Evolutionary conservation across 2,888 invertebrate genomes (phyloP).

Genomic region (Volucella inanis): DNA sequence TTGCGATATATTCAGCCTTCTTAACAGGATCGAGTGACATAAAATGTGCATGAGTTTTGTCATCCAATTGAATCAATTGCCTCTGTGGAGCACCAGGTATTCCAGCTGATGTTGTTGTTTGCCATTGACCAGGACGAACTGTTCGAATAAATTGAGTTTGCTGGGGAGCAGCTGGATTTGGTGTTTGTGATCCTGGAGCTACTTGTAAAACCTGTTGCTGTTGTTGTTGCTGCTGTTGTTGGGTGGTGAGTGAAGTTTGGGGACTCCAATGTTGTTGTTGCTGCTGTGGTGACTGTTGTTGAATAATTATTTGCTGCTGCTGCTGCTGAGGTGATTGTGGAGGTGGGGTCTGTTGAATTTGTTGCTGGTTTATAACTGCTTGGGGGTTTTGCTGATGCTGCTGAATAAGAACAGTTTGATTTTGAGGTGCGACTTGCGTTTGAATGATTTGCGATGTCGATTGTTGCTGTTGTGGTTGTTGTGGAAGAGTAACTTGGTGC

Average conservation of each 20-base stretch:
- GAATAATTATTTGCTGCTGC: conserved; percentile 86
- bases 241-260: conserved; percentile 78
- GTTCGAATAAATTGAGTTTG: conserved; percentile 80
- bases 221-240: conserved; percentile 83
- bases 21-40: conserved; percentile 92
- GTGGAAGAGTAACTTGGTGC: conserved; percentile 83
- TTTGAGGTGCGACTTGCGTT: conserved; percentile 79
- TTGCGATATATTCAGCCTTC: conserved; percentile 90
- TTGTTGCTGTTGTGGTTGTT: conserved; percentile 81
- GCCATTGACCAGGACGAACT: conserved; percentile 77
- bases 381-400: conserved; percentile 77
- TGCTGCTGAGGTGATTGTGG: conserved; percentile 82
- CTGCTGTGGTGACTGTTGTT: conserved; percentile 82
- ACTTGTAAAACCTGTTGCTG: conserved; percentile 85
- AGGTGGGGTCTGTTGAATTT: conserved; percentile 80
- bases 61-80: conserved; percentile 91
- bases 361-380: conserved; percentile 75
- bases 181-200: conserved; percentile 77
- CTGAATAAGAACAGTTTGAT: conserved; percentile 82
- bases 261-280: conserved; percentile 83
- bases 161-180: conserved; percentile 76
- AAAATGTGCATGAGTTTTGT: conserved; percentile 91
- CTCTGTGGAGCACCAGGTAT: conserved; percentile 83
- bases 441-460: conserved; percentile 71
- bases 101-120: conserved; percentile 65